Evolutionary conservation across 2,888 invertebrate species (phyloP).

Genomic region (Volucella zonaria): DNA sequence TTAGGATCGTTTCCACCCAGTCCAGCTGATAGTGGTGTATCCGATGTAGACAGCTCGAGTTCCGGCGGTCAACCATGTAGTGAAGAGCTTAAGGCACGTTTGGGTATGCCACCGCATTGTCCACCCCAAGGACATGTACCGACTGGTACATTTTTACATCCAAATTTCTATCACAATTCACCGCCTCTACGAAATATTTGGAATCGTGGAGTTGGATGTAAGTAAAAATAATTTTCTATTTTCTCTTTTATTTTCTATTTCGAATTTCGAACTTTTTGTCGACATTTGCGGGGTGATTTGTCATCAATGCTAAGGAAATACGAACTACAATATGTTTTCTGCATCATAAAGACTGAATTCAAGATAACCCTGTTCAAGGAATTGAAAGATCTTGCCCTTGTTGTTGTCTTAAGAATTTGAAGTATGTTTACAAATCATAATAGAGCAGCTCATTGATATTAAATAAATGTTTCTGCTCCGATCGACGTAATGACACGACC

Average conservation of each 20-base stretch:
- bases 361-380: no score
- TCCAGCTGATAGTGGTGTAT: slow-evolving; percentile 98
- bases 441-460: no score
- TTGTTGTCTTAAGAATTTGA: no score
- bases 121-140: slow-evolving; percentile 78
- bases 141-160: slow-evolving; percentile 85
- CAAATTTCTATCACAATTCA: slow-evolving; percentile 87
- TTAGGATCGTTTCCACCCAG: slow-evolving; percentile 97
- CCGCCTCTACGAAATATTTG: slow-evolving; percentile 83
- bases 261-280: background rate
- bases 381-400: no score
- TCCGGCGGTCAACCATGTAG: slow-evolving; percentile 87
- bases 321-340: slow-evolving; percentile 13
- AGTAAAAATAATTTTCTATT: slow-evolving; percentile 75
- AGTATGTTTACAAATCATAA: no score
- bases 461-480: no score
- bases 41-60: slow-evolving; percentile 97
- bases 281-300: background rate
- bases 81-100: slow-evolving; percentile 93
- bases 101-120: slow-evolving; percentile 88
- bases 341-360: background rate
- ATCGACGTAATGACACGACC: no score
- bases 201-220: slow-evolving; percentile 83
- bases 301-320: slow-evolving; percentile 33
- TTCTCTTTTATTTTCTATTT: slow-evolving; percentile 18